These are phyloP conservation scores for Hyposoter dolosus DNA, from an alignment of 2,888 invertebrate genomes.

Conservation along the genomic window DNA sequence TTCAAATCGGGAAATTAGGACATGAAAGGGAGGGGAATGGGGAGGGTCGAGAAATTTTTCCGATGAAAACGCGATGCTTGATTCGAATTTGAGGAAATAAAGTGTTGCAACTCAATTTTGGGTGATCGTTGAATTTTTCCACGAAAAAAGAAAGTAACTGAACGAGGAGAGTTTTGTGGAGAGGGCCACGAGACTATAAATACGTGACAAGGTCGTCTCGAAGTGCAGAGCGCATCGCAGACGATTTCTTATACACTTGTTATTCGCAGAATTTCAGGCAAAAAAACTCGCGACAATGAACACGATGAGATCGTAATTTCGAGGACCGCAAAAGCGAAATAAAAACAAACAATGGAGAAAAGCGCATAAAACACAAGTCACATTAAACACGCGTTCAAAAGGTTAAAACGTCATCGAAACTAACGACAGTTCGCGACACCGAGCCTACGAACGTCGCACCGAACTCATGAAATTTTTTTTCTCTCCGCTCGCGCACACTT, in stretches of 20 bases:
- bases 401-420: slow-evolving; percentile 80
- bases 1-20: slow-evolving; percentile 26
- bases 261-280: slow-evolving; percentile 11
- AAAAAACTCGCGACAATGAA: background rate
- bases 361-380: slow-evolving; percentile 62
- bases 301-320: background rate
- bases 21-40: background rate
- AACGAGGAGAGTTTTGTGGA: background rate
- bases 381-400: slow-evolving; percentile 73
- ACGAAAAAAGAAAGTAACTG: background rate
- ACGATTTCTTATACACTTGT: slow-evolving; percentile 7
- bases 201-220: slow-evolving; percentile 60
- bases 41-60: background rate
- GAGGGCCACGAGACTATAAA: slow-evolving; percentile 37
- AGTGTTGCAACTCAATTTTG: background rate
- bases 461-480: slow-evolving; percentile 39
- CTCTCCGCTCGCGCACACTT: background rate
- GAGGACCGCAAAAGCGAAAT: background rate
- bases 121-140: background rate
- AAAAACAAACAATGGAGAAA: slow-evolving; percentile 3
- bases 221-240: slow-evolving; percentile 8
- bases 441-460: slow-evolving; percentile 58
- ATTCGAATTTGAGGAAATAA: slow-evolving; percentile 2
- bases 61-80: slow-evolving; percentile 7
- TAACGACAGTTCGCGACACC: slow-evolving; percentile 39